Base-by-base conservation (phyloP, 2,113 vertebrate genomes). In the Peucedramus taeniatus region DNA sequence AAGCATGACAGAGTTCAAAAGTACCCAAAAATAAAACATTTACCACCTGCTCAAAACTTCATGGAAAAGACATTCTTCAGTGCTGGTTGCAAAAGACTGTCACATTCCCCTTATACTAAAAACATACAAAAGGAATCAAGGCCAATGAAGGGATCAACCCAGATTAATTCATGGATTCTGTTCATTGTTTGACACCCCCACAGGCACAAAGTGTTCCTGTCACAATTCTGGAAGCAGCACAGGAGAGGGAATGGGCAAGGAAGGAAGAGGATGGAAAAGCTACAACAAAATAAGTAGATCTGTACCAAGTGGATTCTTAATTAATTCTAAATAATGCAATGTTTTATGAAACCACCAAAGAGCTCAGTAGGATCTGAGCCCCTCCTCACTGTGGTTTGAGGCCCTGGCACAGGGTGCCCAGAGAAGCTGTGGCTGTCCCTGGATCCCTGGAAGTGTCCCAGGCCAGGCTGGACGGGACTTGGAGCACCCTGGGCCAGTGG, bases 401-500 rank as follows among this genome's bases (percentile, higher is more conserved):
- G 19, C 20, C 33, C 23, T 45, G 51, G 69, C 45, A 51, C 45
- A 60, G 69, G 24, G 1, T 66, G 37, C 37, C 19, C 39, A 51
- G 53, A 53, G 61, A 10, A 68, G 69, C 78, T 82, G 78, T 60
- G 69, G 39, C n/a, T 75, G 53, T 16, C 28, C 15, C 69, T 50
- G 63, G 27, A 75, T 8, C 45, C 61, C 53, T 75, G 47, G 13
- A 0, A 47, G 30, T 47, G 70, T 11, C 70, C 70, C 9, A 54
- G 39, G 30, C 40, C 61, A 61, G 54, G 40, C 0, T 89, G 45
- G 49, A 56, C 0, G 0, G 24, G 19, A 13, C 23, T 63, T 56
- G 66, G 30, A 83, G 14, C n/a, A 35, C 0, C 9, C 30, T 69
- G 40, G 54, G 54, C 0, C 1, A 3, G 17, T 27, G 47, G 40